Conservation (phyloP, 2,888 invertebrate genomes). For the Zhengitettix transpicula region DNA sequence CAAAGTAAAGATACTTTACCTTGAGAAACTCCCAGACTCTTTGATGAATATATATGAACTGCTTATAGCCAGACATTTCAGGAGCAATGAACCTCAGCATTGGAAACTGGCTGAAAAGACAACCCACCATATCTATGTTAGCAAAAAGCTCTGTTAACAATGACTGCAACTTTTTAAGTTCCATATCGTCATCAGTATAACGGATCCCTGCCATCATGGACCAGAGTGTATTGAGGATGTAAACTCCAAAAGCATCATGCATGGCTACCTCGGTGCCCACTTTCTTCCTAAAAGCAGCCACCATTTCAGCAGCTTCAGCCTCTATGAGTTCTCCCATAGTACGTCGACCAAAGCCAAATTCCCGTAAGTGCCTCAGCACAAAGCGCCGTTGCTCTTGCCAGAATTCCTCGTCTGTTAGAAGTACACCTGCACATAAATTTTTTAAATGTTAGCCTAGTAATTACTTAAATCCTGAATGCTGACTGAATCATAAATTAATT, state of each 20-base stretch:
- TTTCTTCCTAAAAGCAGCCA: conserved; percentile 33
- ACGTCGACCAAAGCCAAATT: conserved; percentile 65
- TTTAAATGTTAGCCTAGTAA: too few species aligned
- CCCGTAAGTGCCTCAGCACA: conserved; percentile 55
- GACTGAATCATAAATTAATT: too few species aligned
- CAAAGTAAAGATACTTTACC: not conserved
- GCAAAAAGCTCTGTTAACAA: conserved; percentile 54
- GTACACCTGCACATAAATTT: conserved; percentile 29
- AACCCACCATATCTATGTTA: conserved; percentile 66
- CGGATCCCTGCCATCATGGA: conserved; percentile 58
- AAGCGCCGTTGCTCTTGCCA: conserved; percentile 67
- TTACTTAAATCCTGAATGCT: too few species aligned
- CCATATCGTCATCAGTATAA: conserved; percentile 42
- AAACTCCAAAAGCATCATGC: conserved; percentile 49
- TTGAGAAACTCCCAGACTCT: conserved; percentile 20
- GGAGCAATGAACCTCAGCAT: conserved; percentile 52
- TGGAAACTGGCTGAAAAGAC: conserved; percentile 65
- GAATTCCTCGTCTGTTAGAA: conserved; percentile 53
- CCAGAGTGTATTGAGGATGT: conserved; percentile 67
- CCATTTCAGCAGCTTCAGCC: conserved; percentile 48
- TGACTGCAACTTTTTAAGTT: conserved; percentile 47
- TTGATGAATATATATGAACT: conserved; percentile 52
- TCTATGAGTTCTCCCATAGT: conserved; percentile 58
- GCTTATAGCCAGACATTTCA: conserved; percentile 55
- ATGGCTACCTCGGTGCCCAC: conserved; percentile 40